Evolutionary conservation across 2,888 invertebrate genomes (phyloP), one percentile per base, ranked within the genome.

Genomic region (Chaitophorus viminalis): DNA sequence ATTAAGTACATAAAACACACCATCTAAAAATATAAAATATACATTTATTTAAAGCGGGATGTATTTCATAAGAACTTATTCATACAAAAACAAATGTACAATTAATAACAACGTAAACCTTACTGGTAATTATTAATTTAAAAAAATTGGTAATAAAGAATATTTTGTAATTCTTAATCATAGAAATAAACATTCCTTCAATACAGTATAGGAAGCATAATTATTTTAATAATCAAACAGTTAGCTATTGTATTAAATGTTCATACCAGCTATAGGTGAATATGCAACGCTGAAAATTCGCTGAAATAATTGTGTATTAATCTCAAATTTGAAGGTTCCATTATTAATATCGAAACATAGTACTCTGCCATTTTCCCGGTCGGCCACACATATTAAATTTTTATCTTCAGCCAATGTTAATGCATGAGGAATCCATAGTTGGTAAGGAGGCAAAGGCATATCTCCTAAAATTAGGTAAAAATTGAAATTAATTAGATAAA

Each of bases 291-390:
- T 87, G 18, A 75, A 87, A 31, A 87, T 29, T 46, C 87, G 87
- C 8, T 87, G 81, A 81, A 87, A 81, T 39, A 87, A 65, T 31
- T 29, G 36, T 18, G 74, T 33, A 60, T 70, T 81, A 39, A 87
- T 87, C 81, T 87, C 87, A 75, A 65, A 74, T 18, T 9, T 18
- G 36, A 79, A 87, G 8, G 74, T 87, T 65, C 87, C 87, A 81
- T 81, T 83, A 8, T 78, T 79, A 14, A 83, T 54, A 65, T 82
- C 82, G 25, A 89, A 82, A 91, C 98, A 98, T 18, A 97, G 95
- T 33, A 98, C 96, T 87, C 99, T 93, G 93, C 95, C 95, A 91
- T 98, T 97, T 92, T 99, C 99, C 89, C 99, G 93, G 92, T 99
- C 99, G 52, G 99, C 99, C 72, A 98, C 96, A 92, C 99, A 99